A percentile compares a stretch with the other conserved stretches of the same genome.
Conservation (phyloP, 30 jellyfish, hydroid and myxozoan species). For the Cassiopea andromeda region DNA sequence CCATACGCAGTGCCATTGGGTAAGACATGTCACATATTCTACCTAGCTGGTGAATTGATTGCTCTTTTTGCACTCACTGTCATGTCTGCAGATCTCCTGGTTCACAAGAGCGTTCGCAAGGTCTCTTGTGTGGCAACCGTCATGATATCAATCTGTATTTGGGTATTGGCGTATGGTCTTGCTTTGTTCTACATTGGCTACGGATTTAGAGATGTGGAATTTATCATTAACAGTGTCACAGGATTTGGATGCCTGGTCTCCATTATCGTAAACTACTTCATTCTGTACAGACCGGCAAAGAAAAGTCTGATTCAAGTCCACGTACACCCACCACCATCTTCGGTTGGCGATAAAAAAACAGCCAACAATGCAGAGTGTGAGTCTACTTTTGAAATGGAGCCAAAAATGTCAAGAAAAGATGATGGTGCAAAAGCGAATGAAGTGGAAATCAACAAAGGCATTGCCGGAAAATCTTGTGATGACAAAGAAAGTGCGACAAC, state of each 20-base stretch:
- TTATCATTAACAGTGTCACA: neutral
- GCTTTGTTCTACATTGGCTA: neutral
- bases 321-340: neutral
- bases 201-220: conserved; percentile 16
- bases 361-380: neutral
- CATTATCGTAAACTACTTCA: neutral
- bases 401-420: neutral
- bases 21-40: conserved; percentile 16
- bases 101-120: neutral
- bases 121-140: neutral
- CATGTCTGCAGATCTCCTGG: conserved; percentile 7
- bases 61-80: conserved; percentile 5
- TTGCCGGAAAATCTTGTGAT: neutral
- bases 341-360: neutral
- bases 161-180: conserved; percentile 34
- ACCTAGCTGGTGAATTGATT: conserved; percentile 16
- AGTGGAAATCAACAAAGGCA: neutral
- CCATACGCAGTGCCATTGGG: conserved; percentile 4
- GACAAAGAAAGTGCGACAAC: neutral
- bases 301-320: neutral
- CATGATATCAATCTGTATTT: conserved; percentile 13
- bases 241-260: conserved; percentile 12
- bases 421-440: neutral
- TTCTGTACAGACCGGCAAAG: conserved; percentile 11
- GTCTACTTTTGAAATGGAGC: neutral